Base-by-base conservation (phyloP, 2,888 invertebrate species). In the Apeira syringaria region DNA sequence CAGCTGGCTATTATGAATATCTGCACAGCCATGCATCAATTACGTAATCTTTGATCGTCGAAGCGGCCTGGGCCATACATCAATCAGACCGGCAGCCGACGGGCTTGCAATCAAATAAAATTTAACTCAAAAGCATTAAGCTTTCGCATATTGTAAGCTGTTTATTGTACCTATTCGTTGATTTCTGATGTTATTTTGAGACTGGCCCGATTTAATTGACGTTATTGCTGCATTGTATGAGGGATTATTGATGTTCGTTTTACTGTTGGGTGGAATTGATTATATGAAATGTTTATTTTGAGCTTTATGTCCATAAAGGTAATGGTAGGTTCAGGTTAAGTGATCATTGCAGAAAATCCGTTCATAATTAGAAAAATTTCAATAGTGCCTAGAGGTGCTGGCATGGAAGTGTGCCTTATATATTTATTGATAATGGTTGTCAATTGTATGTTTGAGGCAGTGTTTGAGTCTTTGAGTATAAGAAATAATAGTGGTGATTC, bases 91-190 rank as follows among this genome's bases (percentile, higher is more conserved):
- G 68, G 61, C 68, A 64, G 39, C 27, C 68, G 79, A 78, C 80
- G 74, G 59, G 64, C 68, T 72, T 61, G 85, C 86, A 86, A 88
- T 86, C 84, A 87, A 88, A 88, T 88, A 86, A 87, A 87, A 87
- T 86, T 87, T 83, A 83, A 84, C 84, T 81, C 73, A 72, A 77
- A 77, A 78, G 68, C 77, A 48, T 54, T 59, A 59, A 59, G 61
- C 63, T 55, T 53, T 62, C 53, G 38, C 57, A 56, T 61, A 60
- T 42, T 50, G 47, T 59, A 53, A 56, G 49, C 55, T 64, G 60
- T 63, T 65, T 59, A 66, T 64, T 59, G 41, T 49, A n/a, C n/a
- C n/a, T n/a, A 40, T 49, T 45, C 42, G 20, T 30, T 50, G 40
- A 42, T 35, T 50, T 34, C 36, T 40, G 50, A 54, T 47, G 39